Evolutionary conservation across 2,113 vertebrate genomes (phyloP), one percentile per base, ranked within the genome.

Genomic region (Prionailurus bengalensis): DNA sequence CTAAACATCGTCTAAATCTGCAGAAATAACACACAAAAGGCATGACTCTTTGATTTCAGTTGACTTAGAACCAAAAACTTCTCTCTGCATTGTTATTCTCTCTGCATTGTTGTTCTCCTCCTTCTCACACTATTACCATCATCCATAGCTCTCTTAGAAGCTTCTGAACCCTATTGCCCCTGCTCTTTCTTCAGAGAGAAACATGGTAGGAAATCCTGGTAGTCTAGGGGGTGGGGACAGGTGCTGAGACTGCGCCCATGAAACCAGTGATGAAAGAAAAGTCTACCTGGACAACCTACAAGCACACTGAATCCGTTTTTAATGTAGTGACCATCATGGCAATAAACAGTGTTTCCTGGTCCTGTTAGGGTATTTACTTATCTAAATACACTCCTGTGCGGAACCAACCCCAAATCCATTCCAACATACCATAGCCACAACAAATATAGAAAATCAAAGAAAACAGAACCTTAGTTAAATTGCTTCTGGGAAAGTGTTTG

Each of bases 181-280:
- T 87, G 33, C 17, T 91, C 55, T 93, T 83, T 93, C 42, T 91
- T 93, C 78, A 79, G 87, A 96, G 58, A 89, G 33, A 42, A 96
- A n/a, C 9, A 79, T 33, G 9, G 16, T 63, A 51, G 68, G 39
- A 82, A 96, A 78, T 48, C 15, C 17, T 55, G 14, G 78, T 65
- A 68, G 33, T 84, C 71, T 89, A 31, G 23, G 23, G 1, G 70
- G 10, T 39, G 7, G 55, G 42, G 25, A 13, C 15, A 74, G 63
- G 4, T 61, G 4, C 79, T 61, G 31, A 78, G 51, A 68, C 11
- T 23, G 1, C 4, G 29, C 53, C 48, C 27, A n/a, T 6, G 33
- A 89, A 92, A 81, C 29, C 11, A 82, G 31, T 31, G 23, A 74
- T 39, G 33, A 88, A 93, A 74, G 45, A 84, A 39, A 78, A 25